These are phyloP conservation scores for Calephelis nemesis DNA, from an alignment of 1,140 invertebrate genomes.

Conservation along the genomic window DNA sequence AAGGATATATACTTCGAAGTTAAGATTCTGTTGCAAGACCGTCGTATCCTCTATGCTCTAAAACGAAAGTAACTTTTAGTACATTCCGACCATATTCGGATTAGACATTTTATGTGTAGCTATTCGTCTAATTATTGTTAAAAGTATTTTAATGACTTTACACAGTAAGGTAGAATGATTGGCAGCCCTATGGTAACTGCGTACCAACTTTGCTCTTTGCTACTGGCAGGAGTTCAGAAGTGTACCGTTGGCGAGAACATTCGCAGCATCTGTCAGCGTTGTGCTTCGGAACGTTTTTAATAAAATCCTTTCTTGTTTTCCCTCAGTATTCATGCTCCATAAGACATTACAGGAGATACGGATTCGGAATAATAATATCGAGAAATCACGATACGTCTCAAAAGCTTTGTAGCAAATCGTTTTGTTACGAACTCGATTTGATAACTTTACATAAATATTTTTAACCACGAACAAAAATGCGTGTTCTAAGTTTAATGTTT, in stretches of 20 bases:
- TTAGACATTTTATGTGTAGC: too few species aligned
- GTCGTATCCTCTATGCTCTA: too few species aligned
- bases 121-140: too few species aligned
- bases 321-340: slow-evolving; percentile 15
- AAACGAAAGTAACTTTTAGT: too few species aligned
- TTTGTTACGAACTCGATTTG: background rate
- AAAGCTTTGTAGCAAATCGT: background rate
- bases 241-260: slow-evolving; percentile 57
- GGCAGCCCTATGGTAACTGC: slow-evolving; percentile 17
- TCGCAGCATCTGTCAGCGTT: slow-evolving; percentile 58
- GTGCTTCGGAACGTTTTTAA: slow-evolving; percentile 52
- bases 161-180: background rate
- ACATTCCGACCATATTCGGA: too few species aligned
- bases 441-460: background rate
- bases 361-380: slow-evolving; percentile 12
- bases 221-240: slow-evolving; percentile 64
- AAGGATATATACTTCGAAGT: too few species aligned
- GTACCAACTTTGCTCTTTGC: slow-evolving; percentile 42
- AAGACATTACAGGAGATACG: slow-evolving; percentile 16
- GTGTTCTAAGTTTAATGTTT: too few species aligned
- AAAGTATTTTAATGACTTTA: background rate
- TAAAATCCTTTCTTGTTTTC: slow-evolving; percentile 43
- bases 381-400: background rate
- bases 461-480: too few species aligned
- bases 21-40: too few species aligned